A percentile compares a stretch with the other conserved stretches of the same genome.
Conservation (phyloP, 2,888 invertebrate genomes). For the Rotaria macrura region DNA sequence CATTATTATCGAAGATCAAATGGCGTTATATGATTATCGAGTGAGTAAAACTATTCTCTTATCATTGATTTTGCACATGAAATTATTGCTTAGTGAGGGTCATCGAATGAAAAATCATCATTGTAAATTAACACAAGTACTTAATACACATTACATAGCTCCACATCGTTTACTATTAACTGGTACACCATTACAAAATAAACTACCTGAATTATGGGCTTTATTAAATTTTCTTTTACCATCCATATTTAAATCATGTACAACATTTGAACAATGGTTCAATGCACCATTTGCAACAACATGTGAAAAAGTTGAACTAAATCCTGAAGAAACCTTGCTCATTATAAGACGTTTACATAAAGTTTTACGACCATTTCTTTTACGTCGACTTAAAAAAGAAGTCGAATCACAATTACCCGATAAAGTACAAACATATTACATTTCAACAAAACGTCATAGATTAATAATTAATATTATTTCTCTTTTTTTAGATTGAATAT, state of each 20-base stretch:
- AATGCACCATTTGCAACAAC: conserved; percentile 99
- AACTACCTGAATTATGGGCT: conserved; percentile 94
- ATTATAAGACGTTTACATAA: conserved; percentile 99
- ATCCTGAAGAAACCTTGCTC: conserved; percentile 97
- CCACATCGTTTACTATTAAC: conserved; percentile 87
- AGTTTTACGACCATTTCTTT: conserved; percentile 86
- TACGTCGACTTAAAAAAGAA: conserved; percentile 93
- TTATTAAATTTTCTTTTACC: conserved; percentile 91
- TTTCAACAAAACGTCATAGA: neutral
- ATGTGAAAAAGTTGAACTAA: conserved; percentile 86
- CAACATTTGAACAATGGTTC: conserved; percentile 99
- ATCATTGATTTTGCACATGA: neutral
- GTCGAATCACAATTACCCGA: conserved; percentile 97
- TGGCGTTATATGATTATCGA: conserved; percentile 99
- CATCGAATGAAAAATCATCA: conserved; percentile 99
- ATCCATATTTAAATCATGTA: conserved; percentile 93
- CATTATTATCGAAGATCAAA: conserved; percentile 74
- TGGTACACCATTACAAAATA: conserved; percentile 94
- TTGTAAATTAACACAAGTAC: conserved; percentile 87
- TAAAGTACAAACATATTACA: conserved; percentile 54
- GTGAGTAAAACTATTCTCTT: neutral
- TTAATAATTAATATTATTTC: neutral
- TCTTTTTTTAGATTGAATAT: conserved; percentile 62
- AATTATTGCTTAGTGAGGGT: conserved; percentile 60
- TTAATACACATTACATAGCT: conserved; percentile 91